Evolutionary conservation across 2,113 vertebrate genomes (phyloP).

Genomic region (Rhea americana): DNA sequence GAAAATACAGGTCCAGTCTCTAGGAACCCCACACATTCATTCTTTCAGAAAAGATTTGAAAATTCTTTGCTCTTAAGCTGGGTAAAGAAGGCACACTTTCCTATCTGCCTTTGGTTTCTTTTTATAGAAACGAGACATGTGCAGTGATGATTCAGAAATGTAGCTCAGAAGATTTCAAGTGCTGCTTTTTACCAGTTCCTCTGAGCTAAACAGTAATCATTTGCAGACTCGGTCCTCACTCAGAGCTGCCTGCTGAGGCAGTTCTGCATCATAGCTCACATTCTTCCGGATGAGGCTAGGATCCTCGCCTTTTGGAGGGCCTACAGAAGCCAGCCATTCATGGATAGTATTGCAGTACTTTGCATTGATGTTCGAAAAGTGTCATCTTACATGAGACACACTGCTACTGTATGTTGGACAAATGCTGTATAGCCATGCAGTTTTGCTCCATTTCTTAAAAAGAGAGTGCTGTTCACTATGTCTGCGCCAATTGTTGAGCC

Average conservation of each 20-base stretch:
- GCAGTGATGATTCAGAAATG: slow-evolving; percentile 34
- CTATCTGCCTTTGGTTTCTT: slow-evolving; percentile 55
- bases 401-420: accelerated
- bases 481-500: neutral
- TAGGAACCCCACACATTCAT: neutral
- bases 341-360: neutral
- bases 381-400: accelerated
- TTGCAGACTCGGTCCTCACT: neutral
- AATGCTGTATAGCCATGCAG: neutral
- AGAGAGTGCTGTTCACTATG: accelerated
- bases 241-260: accelerated
- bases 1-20: neutral
- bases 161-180: neutral
- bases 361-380: neutral
- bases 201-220: accelerated
- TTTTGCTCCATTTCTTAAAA: neutral
- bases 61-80: neutral
- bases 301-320: neutral
- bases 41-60: neutral
- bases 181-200: slow-evolving; percentile 4
- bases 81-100: slow-evolving; percentile 29
- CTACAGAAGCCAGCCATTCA: accelerated
- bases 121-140: slow-evolving; percentile 60
- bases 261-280: neutral
- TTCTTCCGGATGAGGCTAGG: accelerated